Base-by-base conservation (phyloP, 1,140 invertebrate genomes). In the Drosophila repletoides region DNA sequence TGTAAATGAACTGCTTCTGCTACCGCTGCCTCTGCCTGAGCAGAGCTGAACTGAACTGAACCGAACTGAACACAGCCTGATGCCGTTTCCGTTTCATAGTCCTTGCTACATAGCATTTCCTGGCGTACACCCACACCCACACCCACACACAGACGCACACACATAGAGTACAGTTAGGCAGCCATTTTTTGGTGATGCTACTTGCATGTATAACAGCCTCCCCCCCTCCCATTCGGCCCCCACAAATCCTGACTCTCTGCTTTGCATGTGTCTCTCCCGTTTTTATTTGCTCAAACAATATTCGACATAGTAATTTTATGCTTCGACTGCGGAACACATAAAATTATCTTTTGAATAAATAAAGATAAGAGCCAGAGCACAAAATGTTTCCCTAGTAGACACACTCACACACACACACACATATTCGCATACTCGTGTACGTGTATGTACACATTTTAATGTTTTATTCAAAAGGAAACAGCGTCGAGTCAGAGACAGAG, bases 311-410 rank as follows among this genome's bases (percentile, higher is more conserved):
- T 86, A 86, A 86, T 86, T 86, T 86, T 86, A 86, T 86, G 80
- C 80, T 86, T 86, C 80, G 81, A 87, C 72, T 86, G 80, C 80
- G 80, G 81, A 86, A 86, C 80, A 86, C 81, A 86, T 86, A 86
- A 86, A 86, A 86, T 86, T 86, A 86, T 86, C 80, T 86, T 86
- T 86, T 86, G 80, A 86, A 86, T 86, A 86, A 86, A 86, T 86
- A 86, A 86, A 86, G 80, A 86, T 86, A 86, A 86, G 80, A 86
- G 80, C 55, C 56, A 71, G 48, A 61, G 64, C 64, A 55, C 36
- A 56, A 49, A 70, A 70, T 70, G 67, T 70, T 70, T 65, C 58
- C 64, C 46, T 40, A 61, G 31, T 19, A 36, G 51, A 63, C 53
- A 79, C 53, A 64, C 43, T 33, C 38, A 15, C 31, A 36, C 31